Conservation (phyloP, 2,113 vertebrate species). For the Myrmecophaga tridactyla region DNA sequence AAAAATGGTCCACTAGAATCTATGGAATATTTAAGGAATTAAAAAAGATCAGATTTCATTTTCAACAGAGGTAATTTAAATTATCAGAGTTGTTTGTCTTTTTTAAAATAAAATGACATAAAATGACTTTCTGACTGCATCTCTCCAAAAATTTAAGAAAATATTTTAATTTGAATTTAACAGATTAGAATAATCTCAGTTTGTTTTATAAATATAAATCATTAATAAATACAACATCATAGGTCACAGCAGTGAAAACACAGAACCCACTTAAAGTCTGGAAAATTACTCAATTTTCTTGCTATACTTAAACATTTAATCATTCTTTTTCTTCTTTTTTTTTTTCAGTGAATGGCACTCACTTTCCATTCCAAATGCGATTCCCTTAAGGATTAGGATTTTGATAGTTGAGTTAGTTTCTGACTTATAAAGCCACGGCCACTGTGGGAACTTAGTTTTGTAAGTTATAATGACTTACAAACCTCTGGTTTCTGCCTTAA, state of each 20-base stretch:
- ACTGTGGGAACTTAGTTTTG: not conserved
- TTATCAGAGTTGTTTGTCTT: not conserved
- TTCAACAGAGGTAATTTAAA: not conserved
- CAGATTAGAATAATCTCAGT: not conserved
- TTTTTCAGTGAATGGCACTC: not conserved
- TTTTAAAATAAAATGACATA: not conserved
- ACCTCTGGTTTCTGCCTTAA: not conserved
- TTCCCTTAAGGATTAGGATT: not conserved
- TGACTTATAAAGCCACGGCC: not conserved
- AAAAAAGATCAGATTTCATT: not conserved
- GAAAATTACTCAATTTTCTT: conserved; percentile 31
- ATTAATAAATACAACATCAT: conserved; percentile 26
- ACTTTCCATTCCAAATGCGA: not conserved
- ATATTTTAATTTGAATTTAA: not conserved
- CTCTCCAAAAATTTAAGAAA: not conserved
- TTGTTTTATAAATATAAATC: not conserved
- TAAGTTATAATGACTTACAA: not conserved
- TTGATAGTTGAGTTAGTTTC: not conserved
- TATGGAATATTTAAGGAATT: not conserved
- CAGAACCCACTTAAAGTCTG: not conserved
- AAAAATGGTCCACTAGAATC: not conserved
- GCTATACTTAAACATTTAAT: not conserved
- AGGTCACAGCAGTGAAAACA: not conserved
- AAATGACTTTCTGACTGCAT: not conserved
- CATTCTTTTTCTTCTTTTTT: not conserved